Evolutionary conservation across 2,113 vertebrate genomes (phyloP).

Genomic region (Orycteropus afer): DNA sequence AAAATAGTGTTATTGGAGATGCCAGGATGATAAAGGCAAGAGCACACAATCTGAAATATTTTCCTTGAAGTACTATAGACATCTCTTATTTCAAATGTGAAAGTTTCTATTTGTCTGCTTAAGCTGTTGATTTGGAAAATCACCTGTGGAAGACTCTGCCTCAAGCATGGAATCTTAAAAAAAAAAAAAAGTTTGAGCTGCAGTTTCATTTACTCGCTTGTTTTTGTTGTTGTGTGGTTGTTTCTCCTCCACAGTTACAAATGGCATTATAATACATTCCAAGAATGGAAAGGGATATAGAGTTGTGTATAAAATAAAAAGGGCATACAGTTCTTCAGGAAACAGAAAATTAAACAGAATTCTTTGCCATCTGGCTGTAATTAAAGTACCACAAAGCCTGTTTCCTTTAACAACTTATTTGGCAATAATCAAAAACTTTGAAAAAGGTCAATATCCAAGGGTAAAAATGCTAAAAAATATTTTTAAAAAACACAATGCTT

Average conservation of each 20-base stretch:
- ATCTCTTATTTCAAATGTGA: background rate
- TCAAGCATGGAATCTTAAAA: background rate
- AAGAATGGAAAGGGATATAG: background rate
- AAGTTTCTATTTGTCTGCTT: background rate
- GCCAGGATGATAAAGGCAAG: background rate
- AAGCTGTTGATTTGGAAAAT: background rate
- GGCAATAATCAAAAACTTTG: background rate
- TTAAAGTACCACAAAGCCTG: background rate
- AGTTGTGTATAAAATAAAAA: background rate
- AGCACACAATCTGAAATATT: accelerated
- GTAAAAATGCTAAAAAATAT: constrained; percentile 12
- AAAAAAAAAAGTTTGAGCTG: background rate
- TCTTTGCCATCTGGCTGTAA: background rate
- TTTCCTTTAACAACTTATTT: background rate
- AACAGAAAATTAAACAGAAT: background rate
- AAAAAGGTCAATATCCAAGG: background rate
- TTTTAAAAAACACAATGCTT: too few species aligned
- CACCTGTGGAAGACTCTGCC: background rate
- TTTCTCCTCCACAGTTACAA: background rate
- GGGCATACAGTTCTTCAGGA: background rate
- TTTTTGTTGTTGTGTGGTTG: background rate
- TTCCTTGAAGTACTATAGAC: background rate
- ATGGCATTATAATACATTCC: background rate
- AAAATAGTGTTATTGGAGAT: background rate
- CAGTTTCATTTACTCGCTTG: background rate